These are phyloP conservation scores for Camarhynchus parvulus DNA, from an alignment of 2,113 vertebrate genomes.

Conservation along the genomic window DNA sequence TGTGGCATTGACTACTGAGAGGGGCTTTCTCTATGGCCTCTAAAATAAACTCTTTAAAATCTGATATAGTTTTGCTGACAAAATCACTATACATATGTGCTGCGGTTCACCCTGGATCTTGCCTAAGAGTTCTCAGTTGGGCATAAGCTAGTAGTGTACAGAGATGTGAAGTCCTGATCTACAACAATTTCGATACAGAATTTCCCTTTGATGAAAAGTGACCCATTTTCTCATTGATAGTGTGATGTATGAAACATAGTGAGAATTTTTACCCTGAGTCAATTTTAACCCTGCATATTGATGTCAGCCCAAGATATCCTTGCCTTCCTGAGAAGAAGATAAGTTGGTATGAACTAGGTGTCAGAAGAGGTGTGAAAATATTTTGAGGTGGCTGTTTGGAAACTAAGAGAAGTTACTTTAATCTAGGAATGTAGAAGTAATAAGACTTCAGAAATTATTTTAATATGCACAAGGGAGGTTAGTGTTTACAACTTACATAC, in stretches of 20 bases:
- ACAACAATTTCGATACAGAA: not conserved
- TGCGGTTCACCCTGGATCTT: not conserved
- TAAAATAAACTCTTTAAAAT: not conserved
- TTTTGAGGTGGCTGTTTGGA: not conserved
- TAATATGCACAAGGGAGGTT: not conserved
- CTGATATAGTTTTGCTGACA: not conserved
- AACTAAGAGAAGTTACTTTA: not conserved
- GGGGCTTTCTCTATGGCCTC: not conserved
- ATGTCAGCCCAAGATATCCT: not conserved
- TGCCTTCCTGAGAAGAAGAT: not conserved
- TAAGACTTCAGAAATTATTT: not conserved
- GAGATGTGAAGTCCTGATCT: not conserved
- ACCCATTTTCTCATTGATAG: not conserved
- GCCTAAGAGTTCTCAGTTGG: not conserved
- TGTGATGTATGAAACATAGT: not conserved
- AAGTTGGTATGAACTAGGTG: not conserved
- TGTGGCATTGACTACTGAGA: not conserved
- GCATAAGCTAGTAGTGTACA: not conserved
- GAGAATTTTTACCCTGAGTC: not conserved
- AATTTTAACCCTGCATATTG: not conserved
- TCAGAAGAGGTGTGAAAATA: constrained; percentile 22
- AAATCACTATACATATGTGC: not conserved
- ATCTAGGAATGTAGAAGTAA: not conserved
- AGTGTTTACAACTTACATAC: not conserved
- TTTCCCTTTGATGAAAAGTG: constrained; percentile 5